Evolutionary conservation across 2,113 vertebrate genomes (phyloP).

Genomic region (Apaloderma vittatum): DNA sequence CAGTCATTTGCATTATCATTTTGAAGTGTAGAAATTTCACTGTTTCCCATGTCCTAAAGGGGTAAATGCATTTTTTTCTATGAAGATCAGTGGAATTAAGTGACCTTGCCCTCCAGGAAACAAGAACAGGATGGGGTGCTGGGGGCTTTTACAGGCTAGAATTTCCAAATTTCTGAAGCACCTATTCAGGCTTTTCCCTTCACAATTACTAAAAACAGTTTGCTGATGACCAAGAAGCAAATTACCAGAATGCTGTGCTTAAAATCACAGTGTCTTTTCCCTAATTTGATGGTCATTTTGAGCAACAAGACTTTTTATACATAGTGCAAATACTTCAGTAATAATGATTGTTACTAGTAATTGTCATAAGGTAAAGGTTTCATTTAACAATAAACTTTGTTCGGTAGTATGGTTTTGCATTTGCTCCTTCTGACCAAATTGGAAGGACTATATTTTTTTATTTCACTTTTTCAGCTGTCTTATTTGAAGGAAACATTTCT

Average conservation of each 20-base stretch:
- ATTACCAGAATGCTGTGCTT: neutral
- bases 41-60: neutral
- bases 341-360: neutral
- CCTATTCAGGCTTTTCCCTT: neutral
- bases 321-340: neutral
- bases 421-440: neutral
- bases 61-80: neutral
- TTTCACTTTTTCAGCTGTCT: neutral
- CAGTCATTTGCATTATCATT: neutral
- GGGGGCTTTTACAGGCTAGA: neutral
- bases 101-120: neutral
- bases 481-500: conserved; percentile 21
- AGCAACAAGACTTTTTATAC: neutral
- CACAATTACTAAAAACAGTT: neutral
- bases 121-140: neutral
- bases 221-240: neutral
- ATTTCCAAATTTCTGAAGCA: neutral
- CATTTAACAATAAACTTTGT: neutral
- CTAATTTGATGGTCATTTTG: neutral
- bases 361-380: neutral
- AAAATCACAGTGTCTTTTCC: neutral
- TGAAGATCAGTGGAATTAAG: neutral
- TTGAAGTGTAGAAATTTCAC: neutral
- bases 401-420: neutral
- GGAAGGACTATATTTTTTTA: neutral